Evolutionary conservation across 2,888 invertebrate genomes (phyloP).

Genomic region (Matsumyia berberina): DNA sequence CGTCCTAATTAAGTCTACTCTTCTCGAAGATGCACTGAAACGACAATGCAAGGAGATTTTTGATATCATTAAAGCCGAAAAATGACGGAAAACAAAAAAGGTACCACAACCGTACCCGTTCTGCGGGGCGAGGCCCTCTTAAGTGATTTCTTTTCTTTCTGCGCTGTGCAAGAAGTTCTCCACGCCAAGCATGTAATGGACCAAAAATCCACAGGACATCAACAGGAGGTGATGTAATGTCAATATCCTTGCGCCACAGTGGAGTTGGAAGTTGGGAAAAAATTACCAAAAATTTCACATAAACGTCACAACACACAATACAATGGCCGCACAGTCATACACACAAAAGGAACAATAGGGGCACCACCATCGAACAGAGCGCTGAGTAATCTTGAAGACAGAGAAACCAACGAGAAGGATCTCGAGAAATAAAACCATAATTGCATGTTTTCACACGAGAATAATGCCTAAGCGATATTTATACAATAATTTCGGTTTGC

Average conservation of each 20-base stretch:
- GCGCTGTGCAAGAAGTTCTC: slow-evolving; percentile 12
- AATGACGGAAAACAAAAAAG: slow-evolving; percentile 41
- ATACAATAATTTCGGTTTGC: slow-evolving; percentile 73
- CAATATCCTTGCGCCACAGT: slow-evolving; percentile 58
- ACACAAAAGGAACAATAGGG: not conserved
- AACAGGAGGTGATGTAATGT: slow-evolving; percentile 65
- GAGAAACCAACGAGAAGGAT: slow-evolving; percentile 44
- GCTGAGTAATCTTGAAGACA: slow-evolving; percentile 46
- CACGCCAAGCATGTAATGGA: not conserved
- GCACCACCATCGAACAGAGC: slow-evolving; percentile 11
- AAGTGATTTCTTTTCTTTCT: slow-evolving; percentile 62
- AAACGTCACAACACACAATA: slow-evolving; percentile 60
- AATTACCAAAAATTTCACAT: slow-evolving; percentile 70
- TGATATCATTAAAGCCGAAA: too few species aligned
- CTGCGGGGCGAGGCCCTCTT: slow-evolving; percentile 61
- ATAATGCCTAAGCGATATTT: slow-evolving; percentile 77
- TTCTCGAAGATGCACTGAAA: slow-evolving; percentile 4
- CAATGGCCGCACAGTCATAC: slow-evolving; percentile 42
- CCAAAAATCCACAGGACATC: slow-evolving; percentile 57
- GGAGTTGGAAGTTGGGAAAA: slow-evolving; percentile 36
- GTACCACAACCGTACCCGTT: not conserved
- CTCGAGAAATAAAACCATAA: slow-evolving; percentile 80
- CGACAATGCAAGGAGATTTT: slow-evolving; percentile 13
- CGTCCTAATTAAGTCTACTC: slow-evolving; percentile 33
- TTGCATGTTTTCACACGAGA: slow-evolving; percentile 83